phyloP scores from a whole-genome alignment of 2,113 vertebrate species.

The Hydrochoerus hydrochaeris region DNA sequence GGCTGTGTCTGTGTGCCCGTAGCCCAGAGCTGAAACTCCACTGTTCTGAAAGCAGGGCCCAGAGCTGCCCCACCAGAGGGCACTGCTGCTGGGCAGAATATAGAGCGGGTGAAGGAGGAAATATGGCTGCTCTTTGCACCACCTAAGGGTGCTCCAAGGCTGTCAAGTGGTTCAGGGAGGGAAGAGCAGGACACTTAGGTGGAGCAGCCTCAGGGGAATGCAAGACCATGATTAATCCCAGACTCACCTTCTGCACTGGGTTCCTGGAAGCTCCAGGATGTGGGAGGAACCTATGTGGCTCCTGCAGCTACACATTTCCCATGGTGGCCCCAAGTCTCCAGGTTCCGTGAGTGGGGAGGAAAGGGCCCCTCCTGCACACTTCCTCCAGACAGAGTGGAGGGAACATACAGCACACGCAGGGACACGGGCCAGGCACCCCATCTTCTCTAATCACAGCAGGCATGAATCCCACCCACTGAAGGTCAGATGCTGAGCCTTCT shows the following conservation, averaged over 20 bases:
- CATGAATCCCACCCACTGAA: background rate
- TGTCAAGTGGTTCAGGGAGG: background rate
- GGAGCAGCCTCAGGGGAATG: background rate
- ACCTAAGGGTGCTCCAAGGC: background rate
- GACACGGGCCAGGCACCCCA: accelerated
- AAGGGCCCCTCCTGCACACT: background rate
- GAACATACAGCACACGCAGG: accelerated
- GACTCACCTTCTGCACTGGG: background rate
- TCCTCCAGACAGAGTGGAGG: too few relatives aligned
- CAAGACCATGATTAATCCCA: background rate
- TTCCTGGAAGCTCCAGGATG: background rate
- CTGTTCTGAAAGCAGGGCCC: background rate
- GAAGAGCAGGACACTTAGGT: background rate
- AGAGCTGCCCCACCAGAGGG: background rate
- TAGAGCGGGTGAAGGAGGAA: background rate
- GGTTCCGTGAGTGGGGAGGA: background rate
- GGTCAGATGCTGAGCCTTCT: background rate
- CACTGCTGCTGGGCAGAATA: background rate
- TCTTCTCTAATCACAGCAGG: background rate
- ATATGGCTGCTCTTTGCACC: too few relatives aligned
- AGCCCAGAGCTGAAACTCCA: background rate
- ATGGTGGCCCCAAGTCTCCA: background rate
- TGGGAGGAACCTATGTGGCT: background rate
- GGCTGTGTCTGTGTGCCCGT: background rate
- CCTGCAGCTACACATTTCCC: background rate